Conservation (phyloP, 2,113 vertebrate genomes). For the Bubo scandiacus region DNA sequence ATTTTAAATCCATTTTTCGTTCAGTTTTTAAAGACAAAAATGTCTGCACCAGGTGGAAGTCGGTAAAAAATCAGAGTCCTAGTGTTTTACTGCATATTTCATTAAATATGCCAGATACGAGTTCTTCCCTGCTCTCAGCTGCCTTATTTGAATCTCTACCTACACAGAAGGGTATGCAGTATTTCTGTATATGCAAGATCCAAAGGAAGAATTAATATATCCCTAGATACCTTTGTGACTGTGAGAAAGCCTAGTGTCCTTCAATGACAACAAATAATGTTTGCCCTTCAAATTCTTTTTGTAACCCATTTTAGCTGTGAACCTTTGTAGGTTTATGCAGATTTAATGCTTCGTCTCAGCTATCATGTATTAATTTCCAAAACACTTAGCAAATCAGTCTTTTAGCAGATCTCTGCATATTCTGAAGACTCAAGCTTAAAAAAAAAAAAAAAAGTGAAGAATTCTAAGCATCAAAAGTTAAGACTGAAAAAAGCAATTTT, state of each 20-base stretch:
- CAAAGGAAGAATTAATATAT: conserved; percentile 26
- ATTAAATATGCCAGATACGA: not conserved
- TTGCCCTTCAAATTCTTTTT: conserved; percentile 18
- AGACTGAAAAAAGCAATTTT: conserved; percentile 51
- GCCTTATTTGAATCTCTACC: not conserved
- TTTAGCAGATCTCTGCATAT: not conserved
- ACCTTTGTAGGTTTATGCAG: conserved; percentile 25
- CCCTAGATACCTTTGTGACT: not conserved
- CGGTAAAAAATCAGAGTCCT: not conserved
- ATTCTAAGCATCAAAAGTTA: conserved; percentile 52
- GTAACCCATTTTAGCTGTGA: not conserved
- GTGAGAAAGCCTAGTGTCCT: not conserved
- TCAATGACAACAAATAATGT: conserved; percentile 17
- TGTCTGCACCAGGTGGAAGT: not conserved
- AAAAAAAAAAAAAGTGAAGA: not conserved
- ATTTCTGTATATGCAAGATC: not conserved
- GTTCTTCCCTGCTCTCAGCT: not conserved
- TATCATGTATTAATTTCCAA: conserved; percentile 24
- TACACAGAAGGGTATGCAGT: not conserved
- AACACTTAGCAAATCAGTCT: not conserved
- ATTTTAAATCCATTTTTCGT: not conserved
- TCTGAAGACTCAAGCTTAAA: not conserved
- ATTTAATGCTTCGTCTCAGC: conserved; percentile 26
- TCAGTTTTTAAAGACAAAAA: not conserved
- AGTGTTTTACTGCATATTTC: not conserved